phyloP scores from a whole-genome alignment of 2,113 vertebrate species.

The Oncorhynchus tshawytscha region DNA sequence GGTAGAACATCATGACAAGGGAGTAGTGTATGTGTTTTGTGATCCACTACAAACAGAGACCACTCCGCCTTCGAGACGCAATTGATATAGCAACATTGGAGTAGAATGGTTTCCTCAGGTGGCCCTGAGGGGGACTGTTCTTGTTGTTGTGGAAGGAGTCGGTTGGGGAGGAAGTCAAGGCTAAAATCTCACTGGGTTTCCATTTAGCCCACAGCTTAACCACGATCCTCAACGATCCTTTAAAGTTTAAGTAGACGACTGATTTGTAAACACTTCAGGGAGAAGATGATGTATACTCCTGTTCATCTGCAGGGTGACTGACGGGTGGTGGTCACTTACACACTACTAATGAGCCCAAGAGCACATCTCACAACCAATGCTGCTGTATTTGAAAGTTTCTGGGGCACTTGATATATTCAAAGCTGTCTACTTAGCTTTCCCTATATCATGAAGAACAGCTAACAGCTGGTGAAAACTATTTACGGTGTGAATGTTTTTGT shows the following conservation, averaged over 20 bases:
- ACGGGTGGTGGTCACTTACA: no score
- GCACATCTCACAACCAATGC: not conserved
- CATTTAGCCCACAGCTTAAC: not conserved
- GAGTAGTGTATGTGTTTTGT: not conserved
- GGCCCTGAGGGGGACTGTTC: constrained; percentile 30
- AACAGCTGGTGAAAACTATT: no score
- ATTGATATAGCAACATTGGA: constrained; percentile 19
- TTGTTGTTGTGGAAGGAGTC: constrained; percentile 39
- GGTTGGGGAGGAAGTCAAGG: constrained; percentile 34
- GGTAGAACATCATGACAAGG: no score
- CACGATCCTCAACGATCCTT: not conserved
- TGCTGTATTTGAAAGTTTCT: no score
- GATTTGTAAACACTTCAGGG: not conserved
- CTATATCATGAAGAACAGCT: no score
- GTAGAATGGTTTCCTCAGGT: constrained; percentile 3
- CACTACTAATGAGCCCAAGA: not conserved
- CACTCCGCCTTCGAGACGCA: constrained; percentile 10
- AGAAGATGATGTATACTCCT: not conserved
- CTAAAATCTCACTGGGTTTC: not conserved
- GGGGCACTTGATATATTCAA: no score
- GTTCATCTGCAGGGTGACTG: not conserved
- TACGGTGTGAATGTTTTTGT: no score
- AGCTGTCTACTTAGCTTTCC: no score
- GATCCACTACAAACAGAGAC: not conserved
- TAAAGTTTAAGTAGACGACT: not conserved